Evolutionary conservation across 2,888 invertebrate genomes (phyloP).

Genomic region (Chalcis sispes): DNA sequence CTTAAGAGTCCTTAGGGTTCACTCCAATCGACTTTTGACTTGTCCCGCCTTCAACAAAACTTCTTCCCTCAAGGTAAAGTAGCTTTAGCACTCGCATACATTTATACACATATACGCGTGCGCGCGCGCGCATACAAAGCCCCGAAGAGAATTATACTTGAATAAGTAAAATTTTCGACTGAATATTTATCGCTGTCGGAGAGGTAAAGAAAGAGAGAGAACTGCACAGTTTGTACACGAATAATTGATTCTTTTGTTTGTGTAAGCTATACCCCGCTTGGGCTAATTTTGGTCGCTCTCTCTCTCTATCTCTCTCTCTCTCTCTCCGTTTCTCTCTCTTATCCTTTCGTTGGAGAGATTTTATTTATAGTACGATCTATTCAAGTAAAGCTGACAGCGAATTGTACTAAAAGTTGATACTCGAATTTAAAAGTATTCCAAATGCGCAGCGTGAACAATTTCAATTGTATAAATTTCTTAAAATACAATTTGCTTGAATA

Average conservation of each 20-base stretch:
- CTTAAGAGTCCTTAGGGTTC: constrained; percentile 86
- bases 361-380: too few species aligned
- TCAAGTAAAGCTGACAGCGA: too few species aligned
- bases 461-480: too few species aligned
- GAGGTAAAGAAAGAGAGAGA: not conserved
- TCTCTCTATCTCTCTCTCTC: too few species aligned
- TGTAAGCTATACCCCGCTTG: not conserved
- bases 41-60: constrained; percentile 88
- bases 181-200: constrained; percentile 33
- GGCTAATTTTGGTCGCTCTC: not conserved
- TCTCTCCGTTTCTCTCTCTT: too few species aligned
- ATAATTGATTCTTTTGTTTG: constrained; percentile 8
- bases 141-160: constrained; percentile 16
- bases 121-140: not conserved
- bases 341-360: too few species aligned
- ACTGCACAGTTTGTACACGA: not conserved
- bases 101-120: not conserved
- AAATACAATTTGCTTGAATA: too few species aligned
- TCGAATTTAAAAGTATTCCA: too few species aligned
- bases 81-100: constrained; percentile 8
- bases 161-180: constrained; percentile 30
- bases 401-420: too few species aligned
- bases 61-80: constrained; percentile 81
- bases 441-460: too few species aligned
- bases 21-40: constrained; percentile 87